A percentile compares a stretch with the other conserved stretches of the same genome.
These are phyloP conservation scores for Bovichtus variegatus DNA, from an alignment of 2,797 vertebrate genomes.

Conservation along the genomic window DNA sequence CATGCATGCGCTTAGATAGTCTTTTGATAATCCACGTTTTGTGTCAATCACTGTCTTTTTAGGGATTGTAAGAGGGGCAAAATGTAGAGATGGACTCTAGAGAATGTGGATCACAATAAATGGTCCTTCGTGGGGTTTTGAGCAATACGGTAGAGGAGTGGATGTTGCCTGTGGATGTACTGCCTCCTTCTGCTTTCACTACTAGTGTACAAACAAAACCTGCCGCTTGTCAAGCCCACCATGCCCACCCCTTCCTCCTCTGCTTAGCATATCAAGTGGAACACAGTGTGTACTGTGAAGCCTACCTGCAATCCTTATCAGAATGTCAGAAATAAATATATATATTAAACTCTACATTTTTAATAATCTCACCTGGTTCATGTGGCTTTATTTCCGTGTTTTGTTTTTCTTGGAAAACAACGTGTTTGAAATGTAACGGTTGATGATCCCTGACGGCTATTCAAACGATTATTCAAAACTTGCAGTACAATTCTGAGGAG, in stretches of 20 bases:
- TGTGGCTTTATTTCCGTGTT: constrained; percentile 61
- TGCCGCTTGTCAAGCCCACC: constrained; percentile 81
- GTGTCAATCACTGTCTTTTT: constrained; percentile 79
- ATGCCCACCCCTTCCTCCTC: constrained; percentile 70
- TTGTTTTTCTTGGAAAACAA: not conserved
- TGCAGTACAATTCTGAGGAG: not conserved
- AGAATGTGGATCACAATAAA: constrained; percentile 65
- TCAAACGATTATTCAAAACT: not conserved
- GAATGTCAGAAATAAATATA: constrained; percentile 90
- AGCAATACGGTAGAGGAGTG: constrained; percentile 78
- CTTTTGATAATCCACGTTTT: constrained; percentile 79
- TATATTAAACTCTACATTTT: constrained; percentile 90
- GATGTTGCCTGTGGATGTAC: constrained; percentile 82
- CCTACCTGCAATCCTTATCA: constrained; percentile 88
- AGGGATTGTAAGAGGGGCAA: constrained; percentile 65
- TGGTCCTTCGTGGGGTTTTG: constrained; percentile 63
- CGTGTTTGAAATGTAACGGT: not conserved
- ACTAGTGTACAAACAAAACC: constrained; percentile 80
- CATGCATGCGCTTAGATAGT: constrained; percentile 80
- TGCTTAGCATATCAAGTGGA: constrained; percentile 88
- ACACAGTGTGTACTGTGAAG: constrained; percentile 89
- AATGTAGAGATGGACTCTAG: constrained; percentile 44
- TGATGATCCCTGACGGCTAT: not conserved
- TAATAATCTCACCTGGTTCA: constrained; percentile 75
- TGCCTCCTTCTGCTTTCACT: constrained; percentile 84